Conservation (phyloP, 2,888 invertebrate genomes). For the Odontocolon sp. region DNA sequence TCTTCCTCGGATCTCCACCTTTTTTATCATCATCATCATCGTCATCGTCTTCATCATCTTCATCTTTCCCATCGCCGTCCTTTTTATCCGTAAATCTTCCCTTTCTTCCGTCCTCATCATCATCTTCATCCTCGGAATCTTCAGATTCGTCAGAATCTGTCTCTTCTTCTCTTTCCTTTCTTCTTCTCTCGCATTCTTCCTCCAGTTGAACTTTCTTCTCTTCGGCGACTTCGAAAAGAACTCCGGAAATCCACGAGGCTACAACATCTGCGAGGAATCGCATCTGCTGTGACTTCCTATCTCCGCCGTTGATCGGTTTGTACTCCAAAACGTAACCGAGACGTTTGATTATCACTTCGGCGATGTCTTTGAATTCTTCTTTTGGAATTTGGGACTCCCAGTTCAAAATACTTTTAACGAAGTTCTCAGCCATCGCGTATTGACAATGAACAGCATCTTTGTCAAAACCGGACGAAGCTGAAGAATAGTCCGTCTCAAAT, state of each 20-base stretch:
- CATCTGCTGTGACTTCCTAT: constrained; percentile 75
- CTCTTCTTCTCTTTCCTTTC: constrained; percentile 57
- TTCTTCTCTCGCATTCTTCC: constrained; percentile 62
- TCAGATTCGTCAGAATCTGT: constrained; percentile 56
- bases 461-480: constrained; percentile 55
- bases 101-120: constrained; percentile 45
- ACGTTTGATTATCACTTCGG: constrained; percentile 69
- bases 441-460: constrained; percentile 72
- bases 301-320: constrained; percentile 64
- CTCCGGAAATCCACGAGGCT: constrained; percentile 75
- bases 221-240: constrained; percentile 72
- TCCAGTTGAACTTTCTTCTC: constrained; percentile 63
- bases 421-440: constrained; percentile 74
- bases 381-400: constrained; percentile 69
- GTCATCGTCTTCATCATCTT: constrained; percentile 55
- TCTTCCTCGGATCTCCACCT: constrained; percentile 14
- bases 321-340: constrained; percentile 68
- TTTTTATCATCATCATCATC: constrained; percentile 40
- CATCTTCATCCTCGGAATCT: constrained; percentile 29
- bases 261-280: constrained; percentile 72
- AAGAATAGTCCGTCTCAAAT: background rate
- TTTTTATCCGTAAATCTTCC: no score
- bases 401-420: constrained; percentile 73
- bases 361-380: constrained; percentile 73
- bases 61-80: constrained; percentile 45